Evolutionary conservation across 2,888 invertebrate species (phyloP), one percentile per base, ranked within the genome.

Genomic region (Aphidoletes aphidimyza): DNA sequence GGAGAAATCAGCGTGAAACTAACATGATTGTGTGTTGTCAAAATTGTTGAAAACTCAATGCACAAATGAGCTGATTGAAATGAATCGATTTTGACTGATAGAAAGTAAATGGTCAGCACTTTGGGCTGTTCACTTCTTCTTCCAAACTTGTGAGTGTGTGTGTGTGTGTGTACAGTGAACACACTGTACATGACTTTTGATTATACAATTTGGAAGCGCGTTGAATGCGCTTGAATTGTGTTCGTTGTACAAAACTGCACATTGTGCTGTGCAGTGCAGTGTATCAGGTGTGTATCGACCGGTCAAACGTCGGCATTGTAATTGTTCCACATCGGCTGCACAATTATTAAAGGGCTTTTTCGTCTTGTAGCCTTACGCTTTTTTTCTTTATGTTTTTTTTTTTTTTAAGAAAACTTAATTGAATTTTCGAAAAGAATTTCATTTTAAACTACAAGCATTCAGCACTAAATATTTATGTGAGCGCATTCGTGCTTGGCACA

Each of bases 351-450:
- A 30, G 69, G 14, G 11, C 5, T 22, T 14, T n/a, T 22, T n/a
- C n/a, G n/a, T n/a, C n/a, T n/a, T n/a, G n/a, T n/a, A n/a, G n/a
- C n/a, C n/a, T n/a, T n/a, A n/a, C n/a, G n/a, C n/a, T n/a, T n/a
- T n/a, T n/a, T n/a, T n/a, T n/a, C n/a, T n/a, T n/a, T n/a, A n/a
- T n/a, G n/a, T 54, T 54, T 54, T 54, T 54, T 54, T 54, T 69
- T 69, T 11, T 69, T 69, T 5, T 14, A 69, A 69, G 34, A 69
- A 69, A 69, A 26, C n/a, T 69, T 69, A 69, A 69, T 69, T 69
- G 69, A 69, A 69, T 69, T 69, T 69, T 69, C 69, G 69, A 69
- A 69, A 69, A 69, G 69, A 69, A 69, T 69, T 69, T 69, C 69
- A 69, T 69, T 69, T 69, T 69, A 30, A 69, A 69, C 1, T 69